Evolutionary conservation across 2,113 vertebrate species (phyloP), one percentile per base, ranked within the genome.

Genomic region (Salvelinus sp.): DNA sequence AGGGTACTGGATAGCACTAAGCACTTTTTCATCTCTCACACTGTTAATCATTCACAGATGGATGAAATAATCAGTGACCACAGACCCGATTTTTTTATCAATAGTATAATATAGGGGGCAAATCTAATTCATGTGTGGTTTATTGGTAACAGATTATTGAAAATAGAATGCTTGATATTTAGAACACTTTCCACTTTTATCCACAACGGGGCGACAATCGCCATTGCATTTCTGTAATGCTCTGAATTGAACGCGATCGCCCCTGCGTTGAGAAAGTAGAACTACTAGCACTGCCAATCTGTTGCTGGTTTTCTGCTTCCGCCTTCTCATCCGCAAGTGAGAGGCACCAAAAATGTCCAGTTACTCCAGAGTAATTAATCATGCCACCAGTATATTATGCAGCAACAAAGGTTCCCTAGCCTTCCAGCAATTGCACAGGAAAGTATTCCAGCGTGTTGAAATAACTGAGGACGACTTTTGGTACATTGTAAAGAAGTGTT

Each of bases 341-440:
- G 16, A 54, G 47, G 2, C 25, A 18, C 6, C 54, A n/a, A 58
- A 2, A 72, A 72, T 72, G 70, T 72, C 70, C 0, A 50, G 1
- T n/a, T 87, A 54, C 72, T 75, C 78, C 7, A n/a, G 72, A 7
- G 78, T 86, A 30, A 83, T 92, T 22, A 82, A 83, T 18, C 25
- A 80, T 13, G 90, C 90, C 22, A 93, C 91, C 20, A 76, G 85
- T 27, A 2, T 88, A 1, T 76, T 93, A 47, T 92, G 91, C 70
- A 23, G 72, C 72, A 79, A 77, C 33, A 70, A 84, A 47, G 92
- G 92, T 0, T 79, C 91, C 2, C 83, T 92, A 90, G 72, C 47
- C 23, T 66, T 89, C 3, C 60, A 27, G 10, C 67, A 90, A 77
- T 85, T 93, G 9, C 72, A 88, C 82, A 75, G 68, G 50, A 77